Percentiles rank a stretch among this genome's conserved stretches.
phyloP scores from a whole-genome alignment of 2,797 vertebrate genomes.

The Ispidina picta region DNA sequence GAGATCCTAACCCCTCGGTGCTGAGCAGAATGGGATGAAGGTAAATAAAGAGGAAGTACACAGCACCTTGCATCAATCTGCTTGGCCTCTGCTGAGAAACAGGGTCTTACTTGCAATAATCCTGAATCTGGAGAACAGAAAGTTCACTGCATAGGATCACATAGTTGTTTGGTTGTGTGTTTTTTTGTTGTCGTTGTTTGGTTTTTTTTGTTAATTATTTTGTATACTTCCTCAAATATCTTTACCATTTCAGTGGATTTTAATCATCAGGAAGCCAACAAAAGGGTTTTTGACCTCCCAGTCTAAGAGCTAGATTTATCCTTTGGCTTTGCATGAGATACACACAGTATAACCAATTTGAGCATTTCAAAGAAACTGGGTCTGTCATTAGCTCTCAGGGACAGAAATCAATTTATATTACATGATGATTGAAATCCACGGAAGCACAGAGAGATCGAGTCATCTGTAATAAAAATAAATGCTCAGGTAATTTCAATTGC shows the following conservation, averaged over 20 bases:
- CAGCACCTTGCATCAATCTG: background rate
- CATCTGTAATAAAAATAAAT: constrained; percentile 16
- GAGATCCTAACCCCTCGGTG: background rate
- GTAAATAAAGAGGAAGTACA: background rate
- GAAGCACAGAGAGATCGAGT: constrained; percentile 19
- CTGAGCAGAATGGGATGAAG: background rate
- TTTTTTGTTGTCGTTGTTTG: too few species aligned
- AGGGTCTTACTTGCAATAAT: background rate
- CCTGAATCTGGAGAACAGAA: background rate
- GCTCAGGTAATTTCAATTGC: constrained; percentile 15
- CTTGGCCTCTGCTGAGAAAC: background rate
- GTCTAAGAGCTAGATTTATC: background rate
- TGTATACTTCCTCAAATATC: background rate
- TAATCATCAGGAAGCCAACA: background rate
- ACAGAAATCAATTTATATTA: constrained; percentile 44
- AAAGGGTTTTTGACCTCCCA: background rate
- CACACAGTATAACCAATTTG: constrained; percentile 9
- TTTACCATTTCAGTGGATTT: background rate
- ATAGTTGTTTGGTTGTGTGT: too few species aligned
- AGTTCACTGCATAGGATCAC: background rate
- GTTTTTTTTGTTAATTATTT: background rate
- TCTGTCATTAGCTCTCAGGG: constrained; percentile 44
- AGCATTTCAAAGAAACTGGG: constrained; percentile 36
- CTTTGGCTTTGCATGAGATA: background rate
- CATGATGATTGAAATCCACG: background rate